phyloP scores from a whole-genome alignment of 2,113 vertebrate genomes.

The Nibea albiflora region DNA sequence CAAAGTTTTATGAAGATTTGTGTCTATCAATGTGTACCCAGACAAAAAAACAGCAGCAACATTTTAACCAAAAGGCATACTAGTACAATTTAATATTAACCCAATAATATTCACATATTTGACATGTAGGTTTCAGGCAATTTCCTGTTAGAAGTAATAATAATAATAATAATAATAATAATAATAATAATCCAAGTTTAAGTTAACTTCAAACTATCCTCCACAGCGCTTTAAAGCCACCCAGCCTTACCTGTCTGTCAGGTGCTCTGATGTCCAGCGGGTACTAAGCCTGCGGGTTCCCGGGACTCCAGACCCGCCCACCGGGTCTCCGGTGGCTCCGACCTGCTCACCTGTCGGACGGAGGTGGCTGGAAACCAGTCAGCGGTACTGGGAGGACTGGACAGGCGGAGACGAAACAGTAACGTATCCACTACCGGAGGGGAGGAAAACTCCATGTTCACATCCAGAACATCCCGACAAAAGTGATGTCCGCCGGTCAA shows the following conservation, averaged over 20 bases:
- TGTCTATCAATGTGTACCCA: background rate
- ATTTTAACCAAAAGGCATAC: too few relatives aligned
- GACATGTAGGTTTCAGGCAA: background rate
- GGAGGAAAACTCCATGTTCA: constrained; percentile 79
- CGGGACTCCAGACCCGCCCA: constrained; percentile 58
- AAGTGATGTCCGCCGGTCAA: constrained; percentile 45
- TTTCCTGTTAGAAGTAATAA: too few relatives aligned
- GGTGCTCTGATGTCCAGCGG: constrained; percentile 45
- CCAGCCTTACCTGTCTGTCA: constrained; percentile 71
- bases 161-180: too few relatives aligned
- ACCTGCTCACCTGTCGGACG: constrained; percentile 57
- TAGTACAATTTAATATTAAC: background rate
- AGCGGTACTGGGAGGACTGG: constrained; percentile 47
- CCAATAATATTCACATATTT: background rate
- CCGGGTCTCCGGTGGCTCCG: constrained; percentile 51
- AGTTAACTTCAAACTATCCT: too few relatives aligned
- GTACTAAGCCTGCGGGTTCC: constrained; percentile 38
- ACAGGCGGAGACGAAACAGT: constrained; percentile 37
- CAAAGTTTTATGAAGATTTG: background rate
- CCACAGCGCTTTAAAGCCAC: background rate
- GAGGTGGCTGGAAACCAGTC: constrained; percentile 49
- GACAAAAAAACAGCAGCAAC: background rate
- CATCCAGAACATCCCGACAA: constrained; percentile 73
- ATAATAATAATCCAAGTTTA: too few relatives aligned
- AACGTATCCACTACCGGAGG: constrained; percentile 50